Conservation (phyloP, 2,888 invertebrate species). For the Abrostola tripartita region DNA sequence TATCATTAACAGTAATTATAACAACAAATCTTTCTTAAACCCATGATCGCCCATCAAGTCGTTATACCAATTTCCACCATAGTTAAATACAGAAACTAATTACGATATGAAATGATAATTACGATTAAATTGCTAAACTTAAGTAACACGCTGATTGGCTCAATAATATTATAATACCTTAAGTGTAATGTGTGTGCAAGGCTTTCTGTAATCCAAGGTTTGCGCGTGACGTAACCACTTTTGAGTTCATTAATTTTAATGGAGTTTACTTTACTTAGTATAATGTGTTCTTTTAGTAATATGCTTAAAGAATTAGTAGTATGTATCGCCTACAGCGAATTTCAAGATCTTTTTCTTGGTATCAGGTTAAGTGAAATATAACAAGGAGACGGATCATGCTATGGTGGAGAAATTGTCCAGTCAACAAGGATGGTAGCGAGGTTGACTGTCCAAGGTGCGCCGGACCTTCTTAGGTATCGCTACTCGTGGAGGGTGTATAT, state of each 20-base stretch:
- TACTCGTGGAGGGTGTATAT: too few species aligned
- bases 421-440: too few species aligned
- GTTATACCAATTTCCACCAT: too few species aligned
- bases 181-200: constrained; percentile 41
- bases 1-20: too few species aligned
- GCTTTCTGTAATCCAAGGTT: constrained; percentile 43
- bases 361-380: too few species aligned
- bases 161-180: constrained; percentile 33
- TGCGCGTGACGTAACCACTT: constrained; percentile 35
- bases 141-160: constrained; percentile 30
- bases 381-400: too few species aligned
- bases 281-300: neutral
- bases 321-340: neutral
- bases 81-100: too few species aligned
- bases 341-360: neutral
- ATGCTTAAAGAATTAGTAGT: neutral
- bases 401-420: too few species aligned
- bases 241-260: constrained; percentile 40
- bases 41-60: too few species aligned
- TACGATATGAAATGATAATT: constrained; percentile 16
- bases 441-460: too few species aligned
- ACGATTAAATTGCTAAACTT: constrained; percentile 29
- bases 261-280: constrained; percentile 13
- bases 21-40: too few species aligned
- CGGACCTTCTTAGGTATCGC: too few species aligned